Percentiles rank a stretch among this genome's conserved stretches.
These are phyloP conservation scores for Volucella inflata DNA, from an alignment of 2,888 invertebrate genomes.

Conservation along the genomic window DNA sequence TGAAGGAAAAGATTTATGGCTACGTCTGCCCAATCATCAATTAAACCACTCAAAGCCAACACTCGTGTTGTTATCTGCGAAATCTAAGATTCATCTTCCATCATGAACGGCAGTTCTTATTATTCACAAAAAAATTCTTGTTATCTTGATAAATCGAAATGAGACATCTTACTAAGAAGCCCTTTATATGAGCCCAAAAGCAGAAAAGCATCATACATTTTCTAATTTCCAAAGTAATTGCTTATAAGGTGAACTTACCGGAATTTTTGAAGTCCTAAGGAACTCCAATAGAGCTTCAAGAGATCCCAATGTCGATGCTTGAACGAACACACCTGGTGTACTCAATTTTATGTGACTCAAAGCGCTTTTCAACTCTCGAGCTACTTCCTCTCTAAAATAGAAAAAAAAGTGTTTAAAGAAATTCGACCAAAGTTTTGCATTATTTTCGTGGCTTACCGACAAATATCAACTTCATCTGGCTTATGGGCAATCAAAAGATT, in stretches of 20 bases:
- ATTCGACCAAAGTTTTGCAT: background rate
- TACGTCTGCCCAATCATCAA: no score
- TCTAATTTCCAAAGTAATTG: background rate
- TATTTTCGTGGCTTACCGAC: constrained; percentile 84
- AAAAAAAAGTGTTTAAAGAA: constrained; percentile 6
- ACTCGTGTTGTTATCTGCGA: no score
- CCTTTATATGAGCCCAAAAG: no score
- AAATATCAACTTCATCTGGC: constrained; percentile 96
- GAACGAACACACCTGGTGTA: constrained; percentile 98
- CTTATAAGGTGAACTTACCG: constrained; percentile 87
- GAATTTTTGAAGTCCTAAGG: constrained; percentile 95
- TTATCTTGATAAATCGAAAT: no score
- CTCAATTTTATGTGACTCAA: constrained; percentile 95
- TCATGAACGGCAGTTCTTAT: no score
- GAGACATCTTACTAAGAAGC: no score
- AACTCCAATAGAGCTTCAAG: constrained; percentile 98
- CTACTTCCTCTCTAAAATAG: constrained; percentile 90
- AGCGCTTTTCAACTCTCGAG: constrained; percentile 93
- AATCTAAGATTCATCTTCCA: no score
- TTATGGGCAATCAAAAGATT: constrained; percentile 96
- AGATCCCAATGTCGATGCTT: constrained; percentile 99
- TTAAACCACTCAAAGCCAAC: no score
- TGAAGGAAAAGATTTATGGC: no score
- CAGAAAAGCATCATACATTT: no score
- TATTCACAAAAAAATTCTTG: no score